These are phyloP conservation scores for Austrofundulus limnaeus DNA, from an alignment of 2,113 vertebrate genomes.

Conservation along the genomic window DNA sequence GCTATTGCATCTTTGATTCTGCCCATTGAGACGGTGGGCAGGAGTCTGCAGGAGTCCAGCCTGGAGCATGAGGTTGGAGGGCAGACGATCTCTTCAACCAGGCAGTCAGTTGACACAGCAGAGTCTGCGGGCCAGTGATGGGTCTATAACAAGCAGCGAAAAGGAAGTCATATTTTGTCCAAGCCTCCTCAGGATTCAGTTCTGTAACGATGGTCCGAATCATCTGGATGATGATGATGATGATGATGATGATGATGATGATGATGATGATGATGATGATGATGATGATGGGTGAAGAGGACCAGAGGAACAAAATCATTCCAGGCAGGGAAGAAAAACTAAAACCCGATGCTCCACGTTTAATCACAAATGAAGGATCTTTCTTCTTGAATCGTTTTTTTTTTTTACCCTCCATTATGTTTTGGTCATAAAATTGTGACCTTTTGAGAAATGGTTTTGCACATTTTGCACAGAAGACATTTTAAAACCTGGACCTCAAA, in stretches of 20 bases:
- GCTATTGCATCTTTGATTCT: slow-evolving; percentile 39
- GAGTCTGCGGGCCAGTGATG: not conserved
- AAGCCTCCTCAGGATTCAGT: slow-evolving; percentile 15
- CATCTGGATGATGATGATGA: slow-evolving; percentile 17
- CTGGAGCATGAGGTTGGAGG: not conserved
- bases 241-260: no score
- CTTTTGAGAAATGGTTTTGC: no score
- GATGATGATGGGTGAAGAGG: slow-evolving; percentile 28
- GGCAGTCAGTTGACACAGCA: slow-evolving; percentile 2
- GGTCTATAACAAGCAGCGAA: slow-evolving; percentile 5
- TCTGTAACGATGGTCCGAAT: slow-evolving; percentile 8
- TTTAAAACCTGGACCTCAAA: not conserved
- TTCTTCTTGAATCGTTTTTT: slow-evolving; percentile 26
- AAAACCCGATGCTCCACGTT: slow-evolving; percentile 9
- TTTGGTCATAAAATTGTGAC: no score
- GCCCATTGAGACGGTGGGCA: slow-evolving; percentile 63
- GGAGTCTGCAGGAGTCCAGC: slow-evolving; percentile 44
- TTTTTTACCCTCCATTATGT: not conserved
- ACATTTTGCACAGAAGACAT: not conserved
- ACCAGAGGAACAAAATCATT: slow-evolving; percentile 17
- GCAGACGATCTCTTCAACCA: not conserved
- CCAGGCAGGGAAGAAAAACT: slow-evolving; percentile 17
- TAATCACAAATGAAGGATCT: slow-evolving; percentile 16
- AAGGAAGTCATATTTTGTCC: not conserved
- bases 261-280: no score